Evolutionary conservation across 2,113 vertebrate genomes (phyloP), one percentile per base, ranked within the genome.

Genomic region (Leptodactylus fuscus): DNA sequence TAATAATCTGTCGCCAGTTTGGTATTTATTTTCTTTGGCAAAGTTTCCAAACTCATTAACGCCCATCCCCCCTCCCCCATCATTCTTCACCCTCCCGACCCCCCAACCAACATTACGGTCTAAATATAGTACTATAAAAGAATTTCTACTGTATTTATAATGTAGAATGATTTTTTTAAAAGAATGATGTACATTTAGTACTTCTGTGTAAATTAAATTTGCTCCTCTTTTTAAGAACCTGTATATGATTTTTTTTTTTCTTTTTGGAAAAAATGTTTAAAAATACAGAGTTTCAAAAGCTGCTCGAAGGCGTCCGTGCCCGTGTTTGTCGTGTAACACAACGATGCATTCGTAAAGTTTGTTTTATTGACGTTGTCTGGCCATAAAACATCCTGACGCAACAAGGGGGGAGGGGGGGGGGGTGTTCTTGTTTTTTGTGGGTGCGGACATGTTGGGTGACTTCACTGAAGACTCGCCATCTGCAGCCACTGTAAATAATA

Each of bases 71-170:
- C 24, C 74, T 76, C 29, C 48, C 58, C 74, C 55, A 38, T 7
- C 51, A 20, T 22, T 55, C 38, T 16, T 24, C 29, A 5, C n/a
- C 75, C 32, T 24, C n/a, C n/a, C 20, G 18, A 60, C 9, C 24
- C 58, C 75, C 86, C 2, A n/a, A n/a, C 85, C 53, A 67, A 87
- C 81, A 92, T 92, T 91, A 92, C 94, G 89, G 91, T 87, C 88
- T 34, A 88, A 96, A 95, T 95, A 95, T 97, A 96, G 96, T 97
- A 96, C 96, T 96, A 96, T 96, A 96, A 96, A 97, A 97, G 96
- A 96, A 97, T 92, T 98, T 98, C 96, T 98, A 97, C 96, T 97
- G 96, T 98, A 98, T 98, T 98, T 98, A 98, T 98, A 97, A 96
- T 98, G 96, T 95, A 98, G 97, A 97, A 96, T 94, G 92, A 96